Percentiles rank a stretch among this genome's conserved stretches.
Conservation (phyloP, 2,888 invertebrate species). For the Petrolisthes manimaculis region DNA sequence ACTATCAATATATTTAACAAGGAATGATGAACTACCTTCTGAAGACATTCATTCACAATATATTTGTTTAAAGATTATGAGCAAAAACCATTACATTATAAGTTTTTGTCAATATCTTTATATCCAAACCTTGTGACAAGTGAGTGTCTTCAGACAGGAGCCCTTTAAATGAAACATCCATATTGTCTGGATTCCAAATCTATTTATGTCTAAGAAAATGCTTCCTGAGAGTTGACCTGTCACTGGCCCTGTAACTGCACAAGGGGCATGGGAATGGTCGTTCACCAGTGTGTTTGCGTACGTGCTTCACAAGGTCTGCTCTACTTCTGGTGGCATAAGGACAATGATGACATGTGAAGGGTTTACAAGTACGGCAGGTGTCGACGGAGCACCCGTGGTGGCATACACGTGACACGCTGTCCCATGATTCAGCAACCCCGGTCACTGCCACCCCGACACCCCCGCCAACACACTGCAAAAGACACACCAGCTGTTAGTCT, state of each 20-base stretch:
- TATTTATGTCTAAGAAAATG: slow-evolving; percentile 42
- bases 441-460: slow-evolving; percentile 38
- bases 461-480: slow-evolving; percentile 46
- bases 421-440: slow-evolving; percentile 33
- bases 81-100: too few species aligned
- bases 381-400: slow-evolving; percentile 40
- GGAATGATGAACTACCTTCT: too few species aligned
- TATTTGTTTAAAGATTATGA: too few species aligned
- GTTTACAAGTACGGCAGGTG: slow-evolving; percentile 39
- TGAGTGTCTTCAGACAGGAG: too few species aligned
- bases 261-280: slow-evolving; percentile 45
- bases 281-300: slow-evolving; percentile 57
- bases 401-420: slow-evolving; percentile 26
- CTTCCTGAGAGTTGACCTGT: slow-evolving; percentile 48
- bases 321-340: slow-evolving; percentile 39
- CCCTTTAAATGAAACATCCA: not conserved
- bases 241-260: slow-evolving; percentile 49
- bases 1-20: too few species aligned
- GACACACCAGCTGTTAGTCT: slow-evolving; percentile 49
- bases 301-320: slow-evolving; percentile 51
- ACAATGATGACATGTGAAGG: slow-evolving; percentile 45
- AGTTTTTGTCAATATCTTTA: not conserved
- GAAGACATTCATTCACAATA: too few species aligned
- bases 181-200: not conserved
- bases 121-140: not conserved